Evolutionary conservation across 2,888 invertebrate genomes (phyloP), one percentile per base, ranked within the genome.

Genomic region (Andrena marginata): DNA sequence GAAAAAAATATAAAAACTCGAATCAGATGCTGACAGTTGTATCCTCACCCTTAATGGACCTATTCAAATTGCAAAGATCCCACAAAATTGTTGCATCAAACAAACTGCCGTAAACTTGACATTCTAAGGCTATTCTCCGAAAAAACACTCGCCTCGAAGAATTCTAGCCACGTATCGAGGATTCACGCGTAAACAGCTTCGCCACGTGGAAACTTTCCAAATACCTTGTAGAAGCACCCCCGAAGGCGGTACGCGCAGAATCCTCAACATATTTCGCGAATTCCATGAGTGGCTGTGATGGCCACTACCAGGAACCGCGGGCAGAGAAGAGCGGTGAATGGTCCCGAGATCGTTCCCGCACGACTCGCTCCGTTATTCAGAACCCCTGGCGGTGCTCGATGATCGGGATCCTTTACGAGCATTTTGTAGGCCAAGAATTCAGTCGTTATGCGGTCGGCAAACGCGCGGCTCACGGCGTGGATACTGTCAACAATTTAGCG

Each of bases 401-500:
- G 59, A 64, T 65, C 67, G 31, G 51, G 54, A 64, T 64, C 56
- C 23, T 71, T 78, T 72, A 82, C 75, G 75, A 72, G 49, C 69
- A 62, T 69, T 85, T 79, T 82, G 74, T 80, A 62, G 73, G 62
- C 59, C 56, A 85, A 68, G 83, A 83, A 86, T 85, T 86, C 42
- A 67, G 59, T 77, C 77, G 74, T 88, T 86, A 87, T 60, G 78
- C 70, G 77, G 64, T 56, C 33, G 74, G 65, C 67, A 79, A 82
- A 65, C 70, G 79, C 84, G 77, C 71, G 62, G 74, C 56, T 77
- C 75, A 78, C 73, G 62, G 60, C 69, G 77, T 64, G 81, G 62
- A 74, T 71, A 74, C 84, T 71, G 77, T 70, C 68, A 84, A 89
- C 89, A 84, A 89, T 89, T 89, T 87, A 87, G 85, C 87, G 81